These are phyloP conservation scores for Perithous albicinctus DNA, from an alignment of 2,888 invertebrate genomes.

Conservation along the genomic window DNA sequence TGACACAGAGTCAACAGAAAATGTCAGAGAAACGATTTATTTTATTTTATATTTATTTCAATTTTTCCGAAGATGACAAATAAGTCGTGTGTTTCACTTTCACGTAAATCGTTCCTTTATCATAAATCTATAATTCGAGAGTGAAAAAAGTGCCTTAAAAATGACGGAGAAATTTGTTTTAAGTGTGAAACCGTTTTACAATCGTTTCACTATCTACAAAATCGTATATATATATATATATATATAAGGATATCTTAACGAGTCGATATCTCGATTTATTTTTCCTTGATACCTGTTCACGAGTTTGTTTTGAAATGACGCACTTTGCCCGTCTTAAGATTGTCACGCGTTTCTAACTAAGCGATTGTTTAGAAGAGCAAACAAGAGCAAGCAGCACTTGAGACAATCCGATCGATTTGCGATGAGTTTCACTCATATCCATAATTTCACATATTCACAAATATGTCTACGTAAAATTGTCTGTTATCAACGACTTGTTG, in stretches of 20 bases:
- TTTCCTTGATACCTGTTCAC: too few species aligned
- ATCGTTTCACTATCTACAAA: not conserved
- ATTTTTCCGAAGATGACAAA: too few species aligned
- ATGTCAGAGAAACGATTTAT: too few species aligned
- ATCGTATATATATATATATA: too few species aligned
- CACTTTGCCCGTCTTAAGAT: slow-evolving; percentile 29
- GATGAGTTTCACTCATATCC: not conserved
- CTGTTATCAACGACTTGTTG: not conserved
- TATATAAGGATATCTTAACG: not conserved
- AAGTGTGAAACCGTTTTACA: not conserved
- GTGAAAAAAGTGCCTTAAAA: slow-evolving; percentile 31
- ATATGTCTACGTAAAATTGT: not conserved
- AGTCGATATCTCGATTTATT: too few species aligned
- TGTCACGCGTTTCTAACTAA: slow-evolving; percentile 29
- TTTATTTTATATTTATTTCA: too few species aligned
- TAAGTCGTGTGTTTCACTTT: not conserved
- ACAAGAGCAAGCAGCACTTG: not conserved
- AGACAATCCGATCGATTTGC: too few species aligned
- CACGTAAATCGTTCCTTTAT: not conserved
- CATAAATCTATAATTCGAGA: too few species aligned
- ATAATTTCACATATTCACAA: not conserved
- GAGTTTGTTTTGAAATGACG: slow-evolving; percentile 63
- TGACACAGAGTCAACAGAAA: too few species aligned
- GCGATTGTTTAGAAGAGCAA: not conserved
- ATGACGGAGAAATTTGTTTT: not conserved